These are phyloP conservation scores for Apteryx mantelli DNA, from an alignment of 2,113 vertebrate genomes.

Conservation along the genomic window DNA sequence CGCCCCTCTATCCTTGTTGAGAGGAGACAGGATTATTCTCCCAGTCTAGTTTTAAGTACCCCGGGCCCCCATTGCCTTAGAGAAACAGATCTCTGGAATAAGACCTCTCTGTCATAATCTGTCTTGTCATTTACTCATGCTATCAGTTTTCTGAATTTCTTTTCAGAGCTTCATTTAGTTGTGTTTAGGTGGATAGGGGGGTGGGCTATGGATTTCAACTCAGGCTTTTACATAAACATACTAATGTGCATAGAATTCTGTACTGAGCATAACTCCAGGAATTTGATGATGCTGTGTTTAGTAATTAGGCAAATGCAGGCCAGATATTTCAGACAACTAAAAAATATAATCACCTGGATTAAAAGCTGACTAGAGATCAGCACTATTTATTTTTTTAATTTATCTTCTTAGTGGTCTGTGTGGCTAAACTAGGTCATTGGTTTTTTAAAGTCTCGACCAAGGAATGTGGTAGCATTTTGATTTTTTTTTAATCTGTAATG, in stretches of 20 bases:
- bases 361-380: not conserved
- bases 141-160: not conserved
- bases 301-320: fast-evolving
- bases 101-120: not conserved
- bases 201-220: not conserved
- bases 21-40: not conserved
- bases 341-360: not conserved
- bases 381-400: not conserved
- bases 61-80: not conserved
- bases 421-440: not conserved
- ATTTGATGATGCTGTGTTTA: not conserved
- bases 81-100: not conserved
- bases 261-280: not conserved
- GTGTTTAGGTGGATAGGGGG: not conserved
- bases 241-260: no score
- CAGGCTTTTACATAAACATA: not conserved
- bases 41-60: not conserved
- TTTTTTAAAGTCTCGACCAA: not conserved
- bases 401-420: not conserved
- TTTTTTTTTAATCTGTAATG: not conserved
- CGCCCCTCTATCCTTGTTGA: not conserved
- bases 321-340: not conserved
- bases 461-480: not conserved
- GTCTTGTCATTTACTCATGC: not conserved
- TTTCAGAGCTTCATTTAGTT: not conserved